A percentile compares a stretch with the other conserved stretches of the same genome.
phyloP scores from a whole-genome alignment of 2,797 vertebrate genomes.

The Meda fulgida region DNA sequence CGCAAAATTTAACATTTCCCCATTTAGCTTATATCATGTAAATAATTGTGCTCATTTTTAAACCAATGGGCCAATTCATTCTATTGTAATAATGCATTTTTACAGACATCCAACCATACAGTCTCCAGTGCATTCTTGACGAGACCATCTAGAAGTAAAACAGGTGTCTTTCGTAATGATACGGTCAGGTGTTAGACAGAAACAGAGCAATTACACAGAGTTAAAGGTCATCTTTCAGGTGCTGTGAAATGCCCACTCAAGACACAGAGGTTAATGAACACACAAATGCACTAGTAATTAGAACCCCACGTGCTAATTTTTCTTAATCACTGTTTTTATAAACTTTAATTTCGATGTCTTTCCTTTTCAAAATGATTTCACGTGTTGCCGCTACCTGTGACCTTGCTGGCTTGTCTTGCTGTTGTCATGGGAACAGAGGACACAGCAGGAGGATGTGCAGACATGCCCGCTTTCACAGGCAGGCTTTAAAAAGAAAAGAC shows the following conservation, averaged over 20 bases:
- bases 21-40: neutral
- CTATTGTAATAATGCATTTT: neutral
- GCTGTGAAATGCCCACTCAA: slow-evolving; percentile 16
- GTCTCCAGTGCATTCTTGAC: neutral
- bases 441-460: slow-evolving; percentile 53
- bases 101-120: neutral
- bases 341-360: slow-evolving; percentile 42
- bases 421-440: slow-evolving; percentile 77
- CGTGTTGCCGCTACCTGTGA: slow-evolving; percentile 66
- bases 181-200: slow-evolving; percentile 6
- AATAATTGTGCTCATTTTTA: neutral
- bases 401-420: slow-evolving; percentile 68
- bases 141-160: neutral
- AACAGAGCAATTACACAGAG: slow-evolving; percentile 5
- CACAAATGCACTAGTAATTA: slow-evolving; percentile 31
- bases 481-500: slow-evolving; percentile 36
- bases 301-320: neutral
- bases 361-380: slow-evolving; percentile 42
- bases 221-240: slow-evolving; percentile 1
- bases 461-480: slow-evolving; percentile 20
- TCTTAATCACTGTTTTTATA: slow-evolving; percentile 28
- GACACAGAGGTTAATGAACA: slow-evolving; percentile 29
- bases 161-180: slow-evolving; percentile 23
- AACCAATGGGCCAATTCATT: neutral
- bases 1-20: neutral